Percentiles rank a stretch among this genome's conserved stretches.
Conservation (phyloP, 2,888 invertebrate species). For the Drosophila nigricruria region DNA sequence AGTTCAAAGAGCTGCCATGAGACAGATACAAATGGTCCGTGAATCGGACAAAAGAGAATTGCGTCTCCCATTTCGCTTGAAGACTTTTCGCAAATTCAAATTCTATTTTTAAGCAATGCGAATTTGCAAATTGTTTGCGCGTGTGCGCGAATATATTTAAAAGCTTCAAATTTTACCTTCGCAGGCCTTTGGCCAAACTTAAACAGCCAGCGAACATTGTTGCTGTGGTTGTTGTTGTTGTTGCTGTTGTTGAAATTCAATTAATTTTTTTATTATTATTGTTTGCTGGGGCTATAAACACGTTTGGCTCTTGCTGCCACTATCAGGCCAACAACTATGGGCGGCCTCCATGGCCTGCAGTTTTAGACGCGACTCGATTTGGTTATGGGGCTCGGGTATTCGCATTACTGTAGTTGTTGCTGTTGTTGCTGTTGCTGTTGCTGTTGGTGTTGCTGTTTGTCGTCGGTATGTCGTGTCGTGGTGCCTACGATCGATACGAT, state of each 20-base stretch:
- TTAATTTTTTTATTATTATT: conserved; percentile 58
- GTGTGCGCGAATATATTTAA: conserved; percentile 17
- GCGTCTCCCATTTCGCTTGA: conserved; percentile 2
- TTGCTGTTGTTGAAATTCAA: conserved; percentile 63
- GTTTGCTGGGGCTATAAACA: conserved; percentile 71
- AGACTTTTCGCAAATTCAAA: conserved; percentile 23
- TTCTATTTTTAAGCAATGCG: conserved; percentile 6
- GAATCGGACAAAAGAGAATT: conserved; percentile 8
- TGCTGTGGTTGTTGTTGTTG: conserved; percentile 39
- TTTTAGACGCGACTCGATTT: conserved; percentile 55
- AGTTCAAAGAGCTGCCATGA: conserved; percentile 29
- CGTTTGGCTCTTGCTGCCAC: conserved; percentile 57
- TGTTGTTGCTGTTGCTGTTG: too few relatives aligned
- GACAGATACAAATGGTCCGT: conserved; percentile 8
- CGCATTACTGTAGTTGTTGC: conserved; percentile 18
- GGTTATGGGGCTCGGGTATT: conserved; percentile 38
- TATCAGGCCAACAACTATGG: conserved; percentile 55
- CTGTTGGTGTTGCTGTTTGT: neutral
- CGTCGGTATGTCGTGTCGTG: neutral
- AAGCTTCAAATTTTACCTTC: conserved; percentile 68
- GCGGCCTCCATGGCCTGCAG: conserved; percentile 76
- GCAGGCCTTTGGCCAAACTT: conserved; percentile 44
- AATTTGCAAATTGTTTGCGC: conserved; percentile 24
- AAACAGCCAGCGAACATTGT: conserved; percentile 2
- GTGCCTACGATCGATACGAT: conserved; percentile 42